A percentile compares a stretch with the other conserved stretches of the same genome.
Evolutionary conservation across 1,140 invertebrate species (phyloP).

Genomic region (Oedothorax gibbosus): DNA sequence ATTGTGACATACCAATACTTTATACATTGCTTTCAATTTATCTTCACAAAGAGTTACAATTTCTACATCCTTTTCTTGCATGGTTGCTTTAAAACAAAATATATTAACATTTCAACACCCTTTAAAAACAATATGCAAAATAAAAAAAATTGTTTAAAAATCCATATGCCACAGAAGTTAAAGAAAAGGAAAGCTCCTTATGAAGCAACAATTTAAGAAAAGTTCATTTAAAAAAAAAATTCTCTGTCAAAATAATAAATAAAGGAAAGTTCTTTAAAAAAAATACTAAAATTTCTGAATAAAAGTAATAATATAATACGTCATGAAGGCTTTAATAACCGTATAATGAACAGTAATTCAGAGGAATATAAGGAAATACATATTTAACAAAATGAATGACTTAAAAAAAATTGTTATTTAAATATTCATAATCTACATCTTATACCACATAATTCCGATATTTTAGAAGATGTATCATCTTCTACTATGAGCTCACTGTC

Average conservation of each 20-base stretch:
- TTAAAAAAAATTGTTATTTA: background rate
- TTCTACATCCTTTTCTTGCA: constrained; percentile 87
- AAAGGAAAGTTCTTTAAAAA: no score
- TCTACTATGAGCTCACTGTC: constrained; percentile 65
- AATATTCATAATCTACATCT: background rate
- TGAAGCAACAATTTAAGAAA: constrained; percentile 74
- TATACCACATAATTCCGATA: constrained; percentile 67
- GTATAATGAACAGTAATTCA: background rate
- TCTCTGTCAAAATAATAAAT: no score
- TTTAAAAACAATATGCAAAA: background rate
- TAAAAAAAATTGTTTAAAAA: background rate
- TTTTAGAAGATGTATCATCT: constrained; percentile 74
- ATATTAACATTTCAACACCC: background rate
- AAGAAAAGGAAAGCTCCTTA: background rate
- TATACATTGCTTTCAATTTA: constrained; percentile 85
- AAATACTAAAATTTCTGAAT: no score
- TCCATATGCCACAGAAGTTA: background rate
- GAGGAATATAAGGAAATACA: background rate
- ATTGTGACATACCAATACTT: constrained; percentile 75
- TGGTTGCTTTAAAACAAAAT: constrained; percentile 72
- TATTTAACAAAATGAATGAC: background rate
- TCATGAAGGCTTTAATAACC: background rate
- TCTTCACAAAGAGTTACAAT: constrained; percentile 87
- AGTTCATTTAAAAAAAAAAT: background rate
- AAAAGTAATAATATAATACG: no score